Evolutionary conservation across 2,113 vertebrate genomes (phyloP).

Genomic region (Romanogobio albipinnatus): DNA sequence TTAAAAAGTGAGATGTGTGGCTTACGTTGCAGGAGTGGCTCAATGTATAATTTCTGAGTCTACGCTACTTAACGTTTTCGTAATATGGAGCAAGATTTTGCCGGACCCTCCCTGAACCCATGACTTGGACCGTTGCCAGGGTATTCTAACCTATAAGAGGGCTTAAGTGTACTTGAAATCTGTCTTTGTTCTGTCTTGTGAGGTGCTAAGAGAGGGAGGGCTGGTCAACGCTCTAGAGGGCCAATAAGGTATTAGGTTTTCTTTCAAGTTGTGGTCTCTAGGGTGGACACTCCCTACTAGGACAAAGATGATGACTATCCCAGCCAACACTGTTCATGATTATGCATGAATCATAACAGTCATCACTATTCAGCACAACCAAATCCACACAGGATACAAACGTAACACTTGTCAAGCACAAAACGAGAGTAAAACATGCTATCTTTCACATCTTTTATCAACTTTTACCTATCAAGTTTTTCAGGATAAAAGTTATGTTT

Average conservation of each 20-base stretch:
- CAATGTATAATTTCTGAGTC: not conserved
- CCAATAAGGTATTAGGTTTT: constrained; percentile 15
- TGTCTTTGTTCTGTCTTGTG: constrained; percentile 13
- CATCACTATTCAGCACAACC: no score
- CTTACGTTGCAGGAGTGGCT: not conserved
- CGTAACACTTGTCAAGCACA: no score
- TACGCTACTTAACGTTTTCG: not conserved
- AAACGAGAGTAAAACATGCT: no score
- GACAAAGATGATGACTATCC: constrained; percentile 65
- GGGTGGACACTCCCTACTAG: constrained; percentile 67
- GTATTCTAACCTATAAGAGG: constrained; percentile 19
- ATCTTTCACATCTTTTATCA: no score
- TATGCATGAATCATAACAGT: no score
- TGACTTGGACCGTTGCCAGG: constrained; percentile 7
- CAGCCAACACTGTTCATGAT: constrained; percentile 28
- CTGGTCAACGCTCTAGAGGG: not conserved
- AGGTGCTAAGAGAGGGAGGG: constrained; percentile 19
- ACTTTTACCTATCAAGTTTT: no score
- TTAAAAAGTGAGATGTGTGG: not conserved
- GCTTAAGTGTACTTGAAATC: constrained; percentile 33
- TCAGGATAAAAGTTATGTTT: no score
- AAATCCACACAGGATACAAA: no score
- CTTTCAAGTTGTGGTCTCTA: constrained; percentile 46
- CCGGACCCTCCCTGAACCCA: not conserved
- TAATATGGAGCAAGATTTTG: not conserved